Base-by-base conservation (phyloP, 2,888 invertebrate species). In the Eristalinus aeneus region DNA sequence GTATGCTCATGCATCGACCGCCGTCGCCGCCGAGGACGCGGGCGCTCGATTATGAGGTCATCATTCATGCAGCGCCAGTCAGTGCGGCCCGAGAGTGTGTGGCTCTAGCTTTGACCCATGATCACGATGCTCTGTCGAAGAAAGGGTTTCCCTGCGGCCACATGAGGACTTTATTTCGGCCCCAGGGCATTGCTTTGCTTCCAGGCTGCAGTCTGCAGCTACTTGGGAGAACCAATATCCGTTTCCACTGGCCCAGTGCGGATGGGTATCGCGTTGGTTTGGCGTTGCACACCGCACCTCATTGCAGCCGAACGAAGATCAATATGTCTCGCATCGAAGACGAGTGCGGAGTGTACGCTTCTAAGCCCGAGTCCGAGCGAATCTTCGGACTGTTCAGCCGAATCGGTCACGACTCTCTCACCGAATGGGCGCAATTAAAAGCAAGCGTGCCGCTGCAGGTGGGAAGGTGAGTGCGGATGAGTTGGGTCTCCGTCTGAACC, bases 351-450 rank as follows among this genome's bases (percentile, higher is more conserved):
- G 5, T 27, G 72, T 22, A 46, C 53, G 22, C 61, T 53, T n/a
- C 72, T 36, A 27, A 58, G 31, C 60, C 53, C 39, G 20, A 10
- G 16, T 20, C 61, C 34, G n/a, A 16, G 60, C 27, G 27, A 46
- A 27, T 69, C 22, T n/a, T 72, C 32, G 58, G 16, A 53, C 53
- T 53, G 20, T 69, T 10, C 34, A 61, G 22, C 12, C 56, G 65
- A 75, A 67, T 79, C 56, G 56, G 68, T 80, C 85, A 85, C 85
- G 85, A 80, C 72, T 75, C 46, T 67, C 23, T 64, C 60, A 23
- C 10, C 46, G 39, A 64, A 85, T 80, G 67, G 36, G 68, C 63
- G 68, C 76, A 85, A 85, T 85, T 85, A 85, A 85, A 85, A 80
- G 63, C 34, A 60, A 60, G 63, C 34, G 65, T 39, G 46, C 69